phyloP scores from a whole-genome alignment of 1,140 invertebrate species.

The Ips typographus region DNA sequence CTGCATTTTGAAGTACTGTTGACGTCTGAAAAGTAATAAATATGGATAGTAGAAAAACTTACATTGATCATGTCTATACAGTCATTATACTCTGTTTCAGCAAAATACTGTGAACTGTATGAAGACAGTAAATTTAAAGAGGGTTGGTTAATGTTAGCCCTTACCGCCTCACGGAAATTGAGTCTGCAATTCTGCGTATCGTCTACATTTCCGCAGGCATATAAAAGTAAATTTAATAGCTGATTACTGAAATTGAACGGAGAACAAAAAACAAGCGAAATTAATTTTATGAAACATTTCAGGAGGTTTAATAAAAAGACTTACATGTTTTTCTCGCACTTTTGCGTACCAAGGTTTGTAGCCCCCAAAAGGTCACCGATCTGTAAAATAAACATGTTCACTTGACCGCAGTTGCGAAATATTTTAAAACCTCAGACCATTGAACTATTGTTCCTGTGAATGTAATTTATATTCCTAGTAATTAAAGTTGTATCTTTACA shows the following conservation, averaged over 20 bases:
- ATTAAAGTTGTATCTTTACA: neutral
- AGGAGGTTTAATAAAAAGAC: neutral
- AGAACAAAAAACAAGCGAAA: neutral
- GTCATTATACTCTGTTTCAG: constrained; percentile 36
- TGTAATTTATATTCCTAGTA: neutral
- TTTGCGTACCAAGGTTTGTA: constrained; percentile 20
- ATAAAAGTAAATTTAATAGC: constrained; percentile 33
- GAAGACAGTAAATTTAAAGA: constrained; percentile 28
- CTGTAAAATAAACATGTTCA: constrained; percentile 26
- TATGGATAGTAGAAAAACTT: constrained; percentile 14
- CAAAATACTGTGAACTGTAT: constrained; percentile 37
- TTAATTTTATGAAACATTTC: neutral
- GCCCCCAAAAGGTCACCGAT: constrained; percentile 19
- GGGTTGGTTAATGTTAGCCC: constrained; percentile 39
- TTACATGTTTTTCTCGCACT: constrained; percentile 33
- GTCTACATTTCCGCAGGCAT: constrained; percentile 38
- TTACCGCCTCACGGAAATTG: constrained; percentile 30
- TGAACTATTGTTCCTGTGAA: constrained; percentile 9
- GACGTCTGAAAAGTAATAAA: neutral
- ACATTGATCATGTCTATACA: constrained; percentile 34
- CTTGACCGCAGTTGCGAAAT: constrained; percentile 19
- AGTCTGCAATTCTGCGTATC: constrained; percentile 18
- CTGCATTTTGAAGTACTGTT: constrained; percentile 10
- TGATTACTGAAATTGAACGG: neutral
- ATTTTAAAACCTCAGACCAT: constrained; percentile 15